Evolutionary conservation across 1,140 invertebrate species (phyloP), one percentile per base, ranked within the genome.

Genomic region (Stegodyphus mimosarum): DNA sequence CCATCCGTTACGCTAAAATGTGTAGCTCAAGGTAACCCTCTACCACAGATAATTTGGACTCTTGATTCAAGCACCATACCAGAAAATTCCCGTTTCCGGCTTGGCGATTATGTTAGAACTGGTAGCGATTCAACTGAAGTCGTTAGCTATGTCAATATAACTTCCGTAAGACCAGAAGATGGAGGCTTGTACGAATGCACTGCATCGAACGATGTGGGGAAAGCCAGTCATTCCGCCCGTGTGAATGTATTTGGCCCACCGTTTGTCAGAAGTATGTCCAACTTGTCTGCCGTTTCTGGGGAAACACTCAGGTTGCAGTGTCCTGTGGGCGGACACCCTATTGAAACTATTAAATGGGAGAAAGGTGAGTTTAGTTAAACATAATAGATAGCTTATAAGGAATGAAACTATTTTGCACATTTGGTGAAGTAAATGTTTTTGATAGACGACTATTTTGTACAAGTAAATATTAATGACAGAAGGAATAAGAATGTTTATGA

Each of bases 1-100:
- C 94, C 95, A n/a, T 93, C 94, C 74, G 94, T 96, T 66, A 95
- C 95, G 67, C 91, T 97, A 74, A 95, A 95, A 90, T 97, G 96
- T 90, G 95, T 94, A 60, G 95, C 95, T 79, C 93, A 94, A 74
- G 96, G 95, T 74, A 96, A 95, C 91, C 95, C 91, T 9, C 89
- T 95, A 48, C 96, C 95, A 75, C 92, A 88, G 70, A 89, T 92
- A 17, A 88, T 88, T 0, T 92, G 92, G 92, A 89, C 88, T 0
- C 88, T 92, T 11, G 91, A 92, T 84, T 91, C 89, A 9, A 88
- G 88, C 50, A 87, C 87, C 1, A 83, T 92, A 4, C 89, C 89
- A 2, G 89, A 89, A 83, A 88, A 87, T 79, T 48, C 77, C 10
- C 67, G 87, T 10, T 87, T 89, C 10, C 88, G 87, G 7, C 73